These are phyloP conservation scores for Psittacula cyanocephala DNA, from an alignment of 2,113 vertebrate genomes.

Conservation along the genomic window DNA sequence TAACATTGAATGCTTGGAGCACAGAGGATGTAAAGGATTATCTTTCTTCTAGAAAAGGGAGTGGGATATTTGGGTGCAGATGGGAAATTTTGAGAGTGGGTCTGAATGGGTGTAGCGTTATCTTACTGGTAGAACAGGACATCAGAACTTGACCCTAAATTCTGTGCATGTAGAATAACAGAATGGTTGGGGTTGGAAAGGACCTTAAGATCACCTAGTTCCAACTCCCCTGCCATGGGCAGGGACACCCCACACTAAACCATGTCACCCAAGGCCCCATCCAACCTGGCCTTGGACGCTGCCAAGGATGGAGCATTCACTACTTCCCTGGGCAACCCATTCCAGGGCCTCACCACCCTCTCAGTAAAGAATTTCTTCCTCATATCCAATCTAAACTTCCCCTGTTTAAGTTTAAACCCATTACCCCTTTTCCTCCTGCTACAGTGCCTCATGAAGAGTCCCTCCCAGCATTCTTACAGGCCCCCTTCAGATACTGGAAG, in stretches of 20 bases:
- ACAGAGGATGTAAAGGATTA: neutral
- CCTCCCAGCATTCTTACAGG: neutral
- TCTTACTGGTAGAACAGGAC: neutral
- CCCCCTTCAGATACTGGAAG: neutral
- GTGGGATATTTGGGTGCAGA: neutral
- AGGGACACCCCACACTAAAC: neutral
- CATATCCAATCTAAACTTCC: neutral
- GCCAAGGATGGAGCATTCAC: neutral
- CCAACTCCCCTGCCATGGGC: neutral
- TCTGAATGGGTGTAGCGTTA: neutral
- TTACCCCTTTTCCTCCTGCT: neutral
- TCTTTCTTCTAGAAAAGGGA: neutral
- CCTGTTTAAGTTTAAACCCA: neutral
- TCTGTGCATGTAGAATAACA: neutral
- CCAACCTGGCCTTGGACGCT: neutral
- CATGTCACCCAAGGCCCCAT: neutral
- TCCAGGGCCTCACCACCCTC: neutral
- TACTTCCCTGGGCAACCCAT: neutral
- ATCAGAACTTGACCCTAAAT: neutral
- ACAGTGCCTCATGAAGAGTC: neutral
- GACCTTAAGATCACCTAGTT: neutral
- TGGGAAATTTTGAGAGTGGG: neutral
- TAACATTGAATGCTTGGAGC: neutral
- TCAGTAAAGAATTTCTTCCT: neutral
- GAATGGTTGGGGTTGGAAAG: neutral